These are phyloP conservation scores for Ptyas mucosa DNA, from an alignment of 2,113 vertebrate genomes.

Conservation along the genomic window DNA sequence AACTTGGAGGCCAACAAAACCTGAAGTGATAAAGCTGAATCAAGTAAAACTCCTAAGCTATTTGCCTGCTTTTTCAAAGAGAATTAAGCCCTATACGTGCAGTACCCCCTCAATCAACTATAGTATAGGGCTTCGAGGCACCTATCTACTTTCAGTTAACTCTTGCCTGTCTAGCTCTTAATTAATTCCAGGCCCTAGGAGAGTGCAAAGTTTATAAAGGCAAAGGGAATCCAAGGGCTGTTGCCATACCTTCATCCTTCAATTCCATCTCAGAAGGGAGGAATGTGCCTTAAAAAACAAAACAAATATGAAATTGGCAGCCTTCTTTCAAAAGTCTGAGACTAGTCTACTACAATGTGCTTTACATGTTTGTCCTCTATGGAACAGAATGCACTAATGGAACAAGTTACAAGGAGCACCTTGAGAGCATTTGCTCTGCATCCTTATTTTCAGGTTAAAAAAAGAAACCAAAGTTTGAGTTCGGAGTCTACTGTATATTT, in stretches of 20 bases:
- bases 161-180: neutral
- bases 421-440: neutral
- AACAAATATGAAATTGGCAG: neutral
- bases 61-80: neutral
- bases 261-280: neutral
- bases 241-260: neutral
- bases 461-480: neutral
- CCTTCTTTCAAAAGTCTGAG: neutral
- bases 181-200: neutral
- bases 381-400: neutral
- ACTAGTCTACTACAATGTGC: neutral
- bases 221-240: neutral
- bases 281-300: neutral
- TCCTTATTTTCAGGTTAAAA: neutral
- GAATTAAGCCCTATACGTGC: neutral
- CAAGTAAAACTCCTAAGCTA: neutral
- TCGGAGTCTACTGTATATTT: neutral
- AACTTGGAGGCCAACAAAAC: neutral
- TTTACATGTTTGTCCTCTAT: neutral
- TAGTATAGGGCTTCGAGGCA: neutral
- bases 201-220: neutral
- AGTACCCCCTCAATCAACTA: neutral
- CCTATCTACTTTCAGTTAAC: neutral
- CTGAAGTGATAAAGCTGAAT: neutral
- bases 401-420: neutral